These are phyloP conservation scores for Cotesia vestalis DNA, from an alignment of 1,140 invertebrate species.

Conservation along the genomic window DNA sequence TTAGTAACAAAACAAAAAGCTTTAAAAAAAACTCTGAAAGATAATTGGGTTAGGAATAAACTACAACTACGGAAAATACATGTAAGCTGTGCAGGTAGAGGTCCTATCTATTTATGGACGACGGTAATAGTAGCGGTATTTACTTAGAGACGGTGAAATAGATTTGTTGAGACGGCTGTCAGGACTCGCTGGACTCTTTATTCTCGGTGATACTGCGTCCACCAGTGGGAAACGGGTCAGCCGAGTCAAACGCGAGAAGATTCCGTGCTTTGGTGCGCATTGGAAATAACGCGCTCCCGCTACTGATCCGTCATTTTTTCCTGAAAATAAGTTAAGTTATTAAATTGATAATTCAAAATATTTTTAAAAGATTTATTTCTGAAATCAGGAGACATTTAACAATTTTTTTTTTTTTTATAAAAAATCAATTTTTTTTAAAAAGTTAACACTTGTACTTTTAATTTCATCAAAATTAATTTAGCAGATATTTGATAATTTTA, in stretches of 20 bases:
- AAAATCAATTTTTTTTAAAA: background rate
- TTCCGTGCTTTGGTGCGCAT: slow-evolving; percentile 91
- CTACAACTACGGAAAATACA: background rate
- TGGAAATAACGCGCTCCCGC: slow-evolving; percentile 92
- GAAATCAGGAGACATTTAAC: no score
- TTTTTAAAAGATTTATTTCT: background rate
- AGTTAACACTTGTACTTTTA: background rate
- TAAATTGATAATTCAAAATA: slow-evolving; percentile 2
- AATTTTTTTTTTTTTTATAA: background rate
- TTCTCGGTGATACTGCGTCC: slow-evolving; percentile 49
- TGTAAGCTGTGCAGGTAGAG: slow-evolving; percentile 26
- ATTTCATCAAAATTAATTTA: no score
- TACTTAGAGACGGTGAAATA: slow-evolving; percentile 61
- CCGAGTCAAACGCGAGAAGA: slow-evolving; percentile 91
- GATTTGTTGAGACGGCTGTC: slow-evolving; percentile 54
- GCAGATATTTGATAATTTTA: no score
- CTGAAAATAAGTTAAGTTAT: slow-evolving; percentile 62
- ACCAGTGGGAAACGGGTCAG: slow-evolving; percentile 78
- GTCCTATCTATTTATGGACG: slow-evolving; percentile 40
- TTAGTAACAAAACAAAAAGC: slow-evolving; percentile 8
- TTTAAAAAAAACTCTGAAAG: background rate
- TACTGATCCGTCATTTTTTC: slow-evolving; percentile 97
- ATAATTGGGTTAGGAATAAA: background rate
- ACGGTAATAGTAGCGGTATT: slow-evolving; percentile 52
- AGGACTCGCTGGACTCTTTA: slow-evolving; percentile 63